phyloP scores from a whole-genome alignment of 2,888 invertebrate species.

The Gastrophysa polygoni region DNA sequence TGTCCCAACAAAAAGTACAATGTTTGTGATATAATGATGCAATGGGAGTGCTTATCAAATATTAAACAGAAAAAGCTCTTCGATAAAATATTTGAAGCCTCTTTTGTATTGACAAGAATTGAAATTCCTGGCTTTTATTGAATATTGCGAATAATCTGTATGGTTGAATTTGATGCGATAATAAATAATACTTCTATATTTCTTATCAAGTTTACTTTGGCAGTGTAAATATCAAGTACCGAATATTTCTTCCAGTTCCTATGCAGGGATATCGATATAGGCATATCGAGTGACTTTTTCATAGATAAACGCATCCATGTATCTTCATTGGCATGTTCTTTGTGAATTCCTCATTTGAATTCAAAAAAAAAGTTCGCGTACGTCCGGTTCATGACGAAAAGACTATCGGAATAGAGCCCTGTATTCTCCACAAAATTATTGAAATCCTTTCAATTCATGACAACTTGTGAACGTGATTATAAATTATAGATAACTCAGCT shows the following conservation, averaged over 20 bases:
- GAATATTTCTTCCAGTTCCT: not conserved
- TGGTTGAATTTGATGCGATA: conserved; percentile 7
- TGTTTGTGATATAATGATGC: conserved; percentile 44
- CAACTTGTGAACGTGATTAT: too few species aligned
- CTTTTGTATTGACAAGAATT: conserved; percentile 38
- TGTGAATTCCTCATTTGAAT: too few species aligned
- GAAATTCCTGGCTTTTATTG: conserved; percentile 24
- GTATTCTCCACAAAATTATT: too few species aligned
- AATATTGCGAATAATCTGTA: conserved; percentile 19
- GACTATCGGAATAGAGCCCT: too few species aligned
- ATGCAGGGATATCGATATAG: not conserved
- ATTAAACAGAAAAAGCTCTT: conserved; percentile 41
- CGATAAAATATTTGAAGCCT: conserved; percentile 35
- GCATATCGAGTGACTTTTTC: too few species aligned
- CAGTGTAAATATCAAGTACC: conserved; percentile 25
- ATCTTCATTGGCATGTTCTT: too few species aligned
- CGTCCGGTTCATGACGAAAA: too few species aligned
- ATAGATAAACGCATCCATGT: too few species aligned
- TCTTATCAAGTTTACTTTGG: conserved; percentile 29
- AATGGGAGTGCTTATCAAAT: conserved; percentile 49
- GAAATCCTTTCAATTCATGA: too few species aligned
- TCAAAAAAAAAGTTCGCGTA: too few species aligned
- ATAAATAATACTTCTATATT: conserved; percentile 18
- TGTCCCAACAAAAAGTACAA: conserved; percentile 33
- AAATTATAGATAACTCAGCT: too few species aligned